Conservation (phyloP, 2,888 invertebrate genomes). For the Drosophila stalkeri region DNA sequence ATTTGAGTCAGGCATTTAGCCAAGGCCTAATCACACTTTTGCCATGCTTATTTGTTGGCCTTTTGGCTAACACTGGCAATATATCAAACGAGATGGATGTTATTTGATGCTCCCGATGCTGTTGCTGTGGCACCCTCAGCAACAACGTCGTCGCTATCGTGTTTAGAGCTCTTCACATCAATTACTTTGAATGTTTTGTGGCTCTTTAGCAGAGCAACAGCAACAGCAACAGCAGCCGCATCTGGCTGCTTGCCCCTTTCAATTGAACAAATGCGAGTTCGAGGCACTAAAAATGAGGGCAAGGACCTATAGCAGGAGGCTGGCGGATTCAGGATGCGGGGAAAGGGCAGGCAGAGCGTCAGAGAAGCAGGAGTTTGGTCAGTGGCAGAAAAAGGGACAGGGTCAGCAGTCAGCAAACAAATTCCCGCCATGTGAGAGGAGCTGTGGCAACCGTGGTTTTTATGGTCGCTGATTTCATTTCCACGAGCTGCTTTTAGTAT, state of each 20-base stretch:
- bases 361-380: neutral
- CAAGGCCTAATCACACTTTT: constrained; percentile 31
- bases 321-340: too few species aligned
- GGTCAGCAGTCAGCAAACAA: constrained; percentile 39
- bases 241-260: constrained; percentile 48
- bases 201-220: constrained; percentile 15
- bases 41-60: constrained; percentile 31
- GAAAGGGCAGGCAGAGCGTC: neutral
- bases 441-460: constrained; percentile 48
- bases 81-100: constrained; percentile 58
- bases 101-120: constrained; percentile 33
- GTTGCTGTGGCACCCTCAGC: constrained; percentile 8
- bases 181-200: constrained; percentile 70
- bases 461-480: constrained; percentile 54
- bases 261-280: constrained; percentile 70
- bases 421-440: constrained; percentile 53
- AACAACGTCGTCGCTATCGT: constrained; percentile 10
- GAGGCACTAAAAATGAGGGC: constrained; percentile 36
- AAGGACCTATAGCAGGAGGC: neutral
- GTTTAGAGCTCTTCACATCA: constrained; percentile 62
- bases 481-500: constrained; percentile 28
- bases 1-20: constrained; percentile 22
- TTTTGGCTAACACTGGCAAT: constrained; percentile 36
- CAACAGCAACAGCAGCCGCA: constrained; percentile 16
- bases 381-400: neutral